Conservation (phyloP, 2,113 vertebrate species). For the Ochotona curzoniae region DNA sequence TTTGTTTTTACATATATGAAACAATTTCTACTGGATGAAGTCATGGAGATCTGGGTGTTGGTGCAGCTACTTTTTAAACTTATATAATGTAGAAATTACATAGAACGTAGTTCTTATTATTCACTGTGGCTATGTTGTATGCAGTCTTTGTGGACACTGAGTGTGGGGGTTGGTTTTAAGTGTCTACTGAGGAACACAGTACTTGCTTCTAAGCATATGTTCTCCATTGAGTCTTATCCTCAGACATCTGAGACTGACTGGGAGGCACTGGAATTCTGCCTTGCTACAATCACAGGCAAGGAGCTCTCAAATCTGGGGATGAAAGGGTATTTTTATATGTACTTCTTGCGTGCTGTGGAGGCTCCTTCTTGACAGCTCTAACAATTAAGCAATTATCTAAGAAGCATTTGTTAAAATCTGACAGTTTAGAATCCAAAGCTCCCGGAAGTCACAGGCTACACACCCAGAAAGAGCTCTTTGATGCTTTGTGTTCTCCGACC, state of each 20-base stretch:
- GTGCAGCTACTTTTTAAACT: background rate
- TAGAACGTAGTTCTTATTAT: background rate
- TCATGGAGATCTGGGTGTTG: background rate
- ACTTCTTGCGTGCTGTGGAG: slow-evolving; percentile 44
- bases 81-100: background rate
- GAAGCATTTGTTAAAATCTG: slow-evolving; percentile 52
- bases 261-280: background rate
- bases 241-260: background rate
- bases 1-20: background rate
- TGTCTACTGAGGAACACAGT: background rate
- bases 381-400: slow-evolving; percentile 68
- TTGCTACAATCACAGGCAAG: slow-evolving; percentile 26
- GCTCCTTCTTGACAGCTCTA: slow-evolving; percentile 60
- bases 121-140: background rate
- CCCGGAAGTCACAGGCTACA: slow-evolving; percentile 62
- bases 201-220: background rate
- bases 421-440: slow-evolving; percentile 39
- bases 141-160: background rate
- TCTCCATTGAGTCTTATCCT: background rate
- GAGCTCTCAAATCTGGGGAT: slow-evolving; percentile 41
- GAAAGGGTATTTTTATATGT: slow-evolving; percentile 63
- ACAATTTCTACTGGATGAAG: background rate
- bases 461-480: background rate
- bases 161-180: background rate
- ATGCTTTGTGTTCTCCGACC: slow-evolving; percentile 13